phyloP scores from a whole-genome alignment of 2,797 vertebrate genomes.

The Chrosomus eos region DNA sequence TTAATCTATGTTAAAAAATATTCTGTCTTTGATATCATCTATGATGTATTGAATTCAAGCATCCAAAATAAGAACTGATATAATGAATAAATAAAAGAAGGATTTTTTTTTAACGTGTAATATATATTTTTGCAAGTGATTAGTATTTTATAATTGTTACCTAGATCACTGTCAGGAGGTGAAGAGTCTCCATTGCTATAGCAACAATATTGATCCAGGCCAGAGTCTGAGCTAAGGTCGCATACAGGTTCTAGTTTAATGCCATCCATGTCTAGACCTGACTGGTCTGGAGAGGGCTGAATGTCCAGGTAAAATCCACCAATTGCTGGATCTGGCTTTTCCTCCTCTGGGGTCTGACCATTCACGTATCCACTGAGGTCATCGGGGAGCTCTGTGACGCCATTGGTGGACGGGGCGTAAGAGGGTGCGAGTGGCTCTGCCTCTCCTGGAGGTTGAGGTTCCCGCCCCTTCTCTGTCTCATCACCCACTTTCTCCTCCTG shows the following conservation, averaged over 20 bases:
- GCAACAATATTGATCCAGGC: slow-evolving; percentile 88
- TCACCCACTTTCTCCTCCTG: slow-evolving; percentile 74
- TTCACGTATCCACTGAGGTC: slow-evolving; percentile 86
- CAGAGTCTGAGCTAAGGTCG: slow-evolving; percentile 85
- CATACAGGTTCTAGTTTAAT: slow-evolving; percentile 92
- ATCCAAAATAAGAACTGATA: background rate
- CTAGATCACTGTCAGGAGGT: slow-evolving; percentile 86
- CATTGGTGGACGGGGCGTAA: slow-evolving; percentile 84
- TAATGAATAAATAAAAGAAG: background rate
- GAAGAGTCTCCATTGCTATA: slow-evolving; percentile 88
- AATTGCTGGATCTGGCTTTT: slow-evolving; percentile 86
- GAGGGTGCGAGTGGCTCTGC: slow-evolving; percentile 87
- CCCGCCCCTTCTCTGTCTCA: slow-evolving; percentile 58
- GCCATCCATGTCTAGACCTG: slow-evolving; percentile 90
- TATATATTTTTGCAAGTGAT: background rate
- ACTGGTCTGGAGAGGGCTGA: slow-evolving; percentile 93
- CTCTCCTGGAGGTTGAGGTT: slow-evolving; percentile 84
- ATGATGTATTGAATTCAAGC: background rate
- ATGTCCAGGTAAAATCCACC: slow-evolving; percentile 92
- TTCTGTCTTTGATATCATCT: background rate
- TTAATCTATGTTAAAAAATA: background rate
- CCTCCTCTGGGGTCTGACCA: slow-evolving; percentile 84
- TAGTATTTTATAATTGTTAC: slow-evolving; percentile 68
- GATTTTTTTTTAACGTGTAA: background rate
- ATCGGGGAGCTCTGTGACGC: slow-evolving; percentile 86